Evolutionary conservation across 2,888 invertebrate genomes (phyloP).

Genomic region (Pachliopta kotzebuea): DNA sequence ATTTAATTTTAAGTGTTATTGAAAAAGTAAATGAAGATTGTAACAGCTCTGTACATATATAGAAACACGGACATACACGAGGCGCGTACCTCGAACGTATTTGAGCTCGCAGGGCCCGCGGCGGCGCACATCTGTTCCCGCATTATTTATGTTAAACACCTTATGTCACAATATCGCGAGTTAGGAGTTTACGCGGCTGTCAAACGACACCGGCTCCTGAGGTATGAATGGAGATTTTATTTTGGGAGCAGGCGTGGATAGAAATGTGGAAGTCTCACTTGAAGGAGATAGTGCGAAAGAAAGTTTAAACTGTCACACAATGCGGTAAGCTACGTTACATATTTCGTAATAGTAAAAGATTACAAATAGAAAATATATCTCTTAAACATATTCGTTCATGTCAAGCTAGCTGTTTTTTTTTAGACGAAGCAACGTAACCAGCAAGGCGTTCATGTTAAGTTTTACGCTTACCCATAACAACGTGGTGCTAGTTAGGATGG

Average conservation of each 20-base stretch:
- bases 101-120: conserved; percentile 63
- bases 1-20: too few species aligned
- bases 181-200: conserved; percentile 64
- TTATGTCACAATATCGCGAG: conserved; percentile 80
- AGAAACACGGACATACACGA: conserved; percentile 51
- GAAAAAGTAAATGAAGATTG: conserved; percentile 29
- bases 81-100: conserved; percentile 66
- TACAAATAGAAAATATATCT: too few species aligned
- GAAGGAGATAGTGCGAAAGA: neutral
- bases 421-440: too few species aligned
- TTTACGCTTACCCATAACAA: too few species aligned
- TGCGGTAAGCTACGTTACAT: too few species aligned
- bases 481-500: too few species aligned
- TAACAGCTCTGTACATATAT: conserved; percentile 52
- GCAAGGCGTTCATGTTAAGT: too few species aligned
- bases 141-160: conserved; percentile 81
- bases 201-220: conserved; percentile 46
- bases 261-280: conserved; percentile 30
- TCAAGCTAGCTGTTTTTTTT: too few species aligned
- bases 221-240: conserved; percentile 59
- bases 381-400: too few species aligned
- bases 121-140: conserved; percentile 75
- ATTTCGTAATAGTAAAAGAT: too few species aligned
- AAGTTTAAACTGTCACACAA: too few species aligned
- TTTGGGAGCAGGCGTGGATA: conserved; percentile 45